A percentile compares a stretch with the other conserved stretches of the same genome.
Conservation (phyloP, 2,113 vertebrate genomes). For the Pterocles burchelli region DNA sequence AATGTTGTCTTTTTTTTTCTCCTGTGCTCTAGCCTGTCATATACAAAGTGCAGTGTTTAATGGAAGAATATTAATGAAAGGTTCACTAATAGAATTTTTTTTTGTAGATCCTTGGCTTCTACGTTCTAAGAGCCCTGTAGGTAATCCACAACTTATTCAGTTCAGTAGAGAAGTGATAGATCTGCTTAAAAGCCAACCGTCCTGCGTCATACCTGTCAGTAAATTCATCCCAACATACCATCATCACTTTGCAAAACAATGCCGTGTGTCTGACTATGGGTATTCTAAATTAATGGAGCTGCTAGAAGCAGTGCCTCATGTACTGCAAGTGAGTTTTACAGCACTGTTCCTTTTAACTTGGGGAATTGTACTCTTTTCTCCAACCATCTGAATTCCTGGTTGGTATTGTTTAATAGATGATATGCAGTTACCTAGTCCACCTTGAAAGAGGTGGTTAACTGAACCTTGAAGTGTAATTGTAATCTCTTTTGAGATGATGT, state of each 20-base stretch:
- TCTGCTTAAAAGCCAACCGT: conserved; percentile 89
- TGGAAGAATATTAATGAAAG: neutral
- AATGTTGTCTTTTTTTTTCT: neutral
- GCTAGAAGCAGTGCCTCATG: conserved; percentile 94
- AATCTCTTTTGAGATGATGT: neutral
- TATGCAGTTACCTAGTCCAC: fast-evolving
- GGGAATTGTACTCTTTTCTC: neutral
- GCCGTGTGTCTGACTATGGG: conserved; percentile 95
- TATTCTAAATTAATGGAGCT: conserved; percentile 94
- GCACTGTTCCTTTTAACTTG: neutral
- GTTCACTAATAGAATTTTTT: neutral
- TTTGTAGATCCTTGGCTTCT: conserved; percentile 90
- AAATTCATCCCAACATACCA: conserved; percentile 97
- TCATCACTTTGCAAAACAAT: conserved; percentile 97
- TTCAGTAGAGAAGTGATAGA: conserved; percentile 97
- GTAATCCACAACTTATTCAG: conserved; percentile 96
- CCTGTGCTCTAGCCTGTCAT: neutral
- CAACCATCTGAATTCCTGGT: neutral
- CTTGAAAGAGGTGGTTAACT: neutral
- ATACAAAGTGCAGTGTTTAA: neutral
- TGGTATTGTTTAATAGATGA: neutral
- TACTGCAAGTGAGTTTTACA: conserved; percentile 84
- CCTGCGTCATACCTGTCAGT: conserved; percentile 87
- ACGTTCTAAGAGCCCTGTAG: conserved; percentile 93
- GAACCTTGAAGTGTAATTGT: neutral